phyloP scores from a whole-genome alignment of 2,113 vertebrate genomes.

The Myotis brandtii region DNA sequence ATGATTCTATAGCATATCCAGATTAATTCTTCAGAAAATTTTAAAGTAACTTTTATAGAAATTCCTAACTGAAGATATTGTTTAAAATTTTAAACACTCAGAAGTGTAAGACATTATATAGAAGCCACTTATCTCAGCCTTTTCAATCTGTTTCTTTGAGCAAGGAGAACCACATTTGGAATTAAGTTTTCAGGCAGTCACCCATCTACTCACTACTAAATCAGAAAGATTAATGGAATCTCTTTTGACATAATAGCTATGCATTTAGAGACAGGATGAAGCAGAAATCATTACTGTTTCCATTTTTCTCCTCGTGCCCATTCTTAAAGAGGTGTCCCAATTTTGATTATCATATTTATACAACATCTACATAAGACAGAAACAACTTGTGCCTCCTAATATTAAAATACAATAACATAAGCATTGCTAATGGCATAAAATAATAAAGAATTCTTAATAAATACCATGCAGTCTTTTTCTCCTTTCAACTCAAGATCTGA shows the following conservation, averaged over 20 bases:
- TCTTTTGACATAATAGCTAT: not conserved
- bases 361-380: not conserved
- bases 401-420: not conserved
- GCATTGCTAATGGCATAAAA: not conserved
- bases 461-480: not conserved
- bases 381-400: not conserved
- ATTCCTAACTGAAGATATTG: not conserved
- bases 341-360: not conserved
- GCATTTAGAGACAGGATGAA: not conserved
- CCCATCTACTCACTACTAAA: not conserved
- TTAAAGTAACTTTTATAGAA: not conserved
- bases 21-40: not conserved
- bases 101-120: not conserved
- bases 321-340: not conserved
- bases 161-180: not conserved
- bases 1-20: not conserved
- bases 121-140: not conserved
- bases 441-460: not conserved
- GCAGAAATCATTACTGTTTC: not conserved
- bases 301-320: not conserved
- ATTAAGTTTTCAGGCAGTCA: not conserved
- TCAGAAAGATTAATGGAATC: not conserved
- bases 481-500: not conserved
- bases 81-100: not conserved
- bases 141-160: not conserved